A percentile compares a stretch with the other conserved stretches of the same genome.
These are phyloP conservation scores for Cheilosia soror DNA, from an alignment of 2,888 invertebrate species.

Conservation along the genomic window DNA sequence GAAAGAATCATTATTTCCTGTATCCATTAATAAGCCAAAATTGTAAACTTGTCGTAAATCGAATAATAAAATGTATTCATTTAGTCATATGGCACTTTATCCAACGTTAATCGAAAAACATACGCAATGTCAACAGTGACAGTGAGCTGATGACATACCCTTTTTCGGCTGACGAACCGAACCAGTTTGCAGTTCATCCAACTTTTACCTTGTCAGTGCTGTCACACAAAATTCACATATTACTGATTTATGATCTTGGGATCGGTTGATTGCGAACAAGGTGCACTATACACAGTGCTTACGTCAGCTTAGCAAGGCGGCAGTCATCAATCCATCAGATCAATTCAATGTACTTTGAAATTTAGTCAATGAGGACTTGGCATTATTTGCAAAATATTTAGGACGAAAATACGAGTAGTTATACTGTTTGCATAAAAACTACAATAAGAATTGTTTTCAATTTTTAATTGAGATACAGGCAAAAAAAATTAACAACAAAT, in stretches of 20 bases:
- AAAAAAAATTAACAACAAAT: neutral
- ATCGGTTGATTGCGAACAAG: neutral
- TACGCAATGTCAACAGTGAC: conserved; percentile 13
- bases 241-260: conserved; percentile 5
- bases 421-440: no score
- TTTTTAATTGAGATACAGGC: no score
- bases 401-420: neutral
- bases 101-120: neutral
- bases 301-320: neutral
- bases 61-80: neutral
- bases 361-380: neutral
- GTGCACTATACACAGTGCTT: neutral
- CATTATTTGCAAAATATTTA: no score
- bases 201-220: conserved; percentile 26
- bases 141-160: conserved; percentile 13
- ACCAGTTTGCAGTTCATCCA: conserved; percentile 24
- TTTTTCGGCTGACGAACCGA: conserved; percentile 20
- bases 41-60: no score
- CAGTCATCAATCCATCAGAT: neutral
- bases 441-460: no score
- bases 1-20: no score
- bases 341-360: neutral
- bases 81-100: neutral
- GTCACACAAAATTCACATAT: neutral
- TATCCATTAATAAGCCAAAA: no score